A percentile compares a stretch with the other conserved stretches of the same genome.
These are phyloP conservation scores for Mactromeris polynyma DNA, from an alignment of 2,888 invertebrate species.

Conservation along the genomic window DNA sequence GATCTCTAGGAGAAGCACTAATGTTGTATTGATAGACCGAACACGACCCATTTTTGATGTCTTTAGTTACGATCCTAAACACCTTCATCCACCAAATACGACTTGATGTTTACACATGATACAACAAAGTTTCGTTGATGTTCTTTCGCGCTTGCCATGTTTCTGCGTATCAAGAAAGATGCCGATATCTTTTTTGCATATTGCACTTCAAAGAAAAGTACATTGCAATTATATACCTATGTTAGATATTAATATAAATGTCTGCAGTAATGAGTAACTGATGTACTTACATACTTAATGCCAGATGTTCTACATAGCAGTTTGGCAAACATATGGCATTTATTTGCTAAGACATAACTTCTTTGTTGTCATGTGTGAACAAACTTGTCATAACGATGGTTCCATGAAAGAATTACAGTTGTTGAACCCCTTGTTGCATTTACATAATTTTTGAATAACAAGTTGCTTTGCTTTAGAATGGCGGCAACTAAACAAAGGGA, in stretches of 20 bases:
- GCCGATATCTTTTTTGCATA: neutral
- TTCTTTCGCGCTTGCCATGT: neutral
- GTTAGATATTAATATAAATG: neutral
- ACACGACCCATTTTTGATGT: conserved; percentile 41
- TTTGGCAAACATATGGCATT: neutral
- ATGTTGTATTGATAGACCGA: conserved; percentile 34
- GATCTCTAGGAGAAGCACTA: conserved; percentile 15
- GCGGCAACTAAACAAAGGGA: neutral
- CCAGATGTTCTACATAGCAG: neutral
- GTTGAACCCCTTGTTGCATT: neutral
- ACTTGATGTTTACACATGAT: conserved; percentile 6
- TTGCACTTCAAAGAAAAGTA: neutral
- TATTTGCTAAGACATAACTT: neutral
- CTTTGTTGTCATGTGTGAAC: conserved; percentile 7
- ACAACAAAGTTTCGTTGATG: neutral
- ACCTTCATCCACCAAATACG: conserved; percentile 28
- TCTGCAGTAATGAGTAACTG: neutral
- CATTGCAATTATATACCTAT: neutral
- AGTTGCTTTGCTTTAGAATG: neutral
- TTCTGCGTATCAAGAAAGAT: neutral
- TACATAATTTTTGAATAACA: neutral
- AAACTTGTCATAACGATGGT: neutral
- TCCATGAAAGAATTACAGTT: conserved; percentile 1
- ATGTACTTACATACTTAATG: neutral
- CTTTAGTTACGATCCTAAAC: conserved; percentile 47